phyloP scores from a whole-genome alignment of 2,888 invertebrate genomes.

The Argyresthia goedartella region DNA sequence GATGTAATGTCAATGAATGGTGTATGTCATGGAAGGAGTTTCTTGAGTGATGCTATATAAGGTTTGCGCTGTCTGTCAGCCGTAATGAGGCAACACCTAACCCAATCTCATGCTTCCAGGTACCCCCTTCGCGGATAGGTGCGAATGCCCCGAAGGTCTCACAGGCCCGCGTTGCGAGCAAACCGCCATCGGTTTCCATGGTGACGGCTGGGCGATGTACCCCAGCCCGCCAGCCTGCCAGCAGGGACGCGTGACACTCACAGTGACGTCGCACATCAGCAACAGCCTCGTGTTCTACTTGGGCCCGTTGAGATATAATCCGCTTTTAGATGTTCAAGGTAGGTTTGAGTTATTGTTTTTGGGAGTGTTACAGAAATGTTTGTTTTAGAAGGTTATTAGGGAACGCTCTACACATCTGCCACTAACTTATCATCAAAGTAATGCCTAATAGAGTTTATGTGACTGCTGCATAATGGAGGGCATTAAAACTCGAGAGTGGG shows the following conservation, averaged over 20 bases:
- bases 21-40: no score
- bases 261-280: slow-evolving; percentile 81
- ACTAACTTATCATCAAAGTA: no score
- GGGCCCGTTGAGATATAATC: slow-evolving; percentile 82
- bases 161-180: slow-evolving; percentile 93
- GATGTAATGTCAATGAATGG: no score
- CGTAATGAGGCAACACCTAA: no score
- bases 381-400: no score
- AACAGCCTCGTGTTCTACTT: slow-evolving; percentile 92
- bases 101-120: slow-evolving; percentile 32
- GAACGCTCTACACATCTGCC: no score
- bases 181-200: slow-evolving; percentile 87
- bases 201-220: slow-evolving; percentile 95
- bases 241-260: slow-evolving; percentile 84
- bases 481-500: no score
- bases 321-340: slow-evolving; percentile 76
- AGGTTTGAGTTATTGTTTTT: slow-evolving; percentile 13
- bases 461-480: no score
- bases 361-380: no score
- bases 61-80: no score
- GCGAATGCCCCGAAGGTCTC: slow-evolving; percentile 84
- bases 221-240: slow-evolving; percentile 89
- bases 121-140: slow-evolving; percentile 73
- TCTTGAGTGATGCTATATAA: no score
- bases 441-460: no score